These are phyloP conservation scores for Limnodromus scolopaceus DNA, from an alignment of 2,797 vertebrate species.

Conservation along the genomic window DNA sequence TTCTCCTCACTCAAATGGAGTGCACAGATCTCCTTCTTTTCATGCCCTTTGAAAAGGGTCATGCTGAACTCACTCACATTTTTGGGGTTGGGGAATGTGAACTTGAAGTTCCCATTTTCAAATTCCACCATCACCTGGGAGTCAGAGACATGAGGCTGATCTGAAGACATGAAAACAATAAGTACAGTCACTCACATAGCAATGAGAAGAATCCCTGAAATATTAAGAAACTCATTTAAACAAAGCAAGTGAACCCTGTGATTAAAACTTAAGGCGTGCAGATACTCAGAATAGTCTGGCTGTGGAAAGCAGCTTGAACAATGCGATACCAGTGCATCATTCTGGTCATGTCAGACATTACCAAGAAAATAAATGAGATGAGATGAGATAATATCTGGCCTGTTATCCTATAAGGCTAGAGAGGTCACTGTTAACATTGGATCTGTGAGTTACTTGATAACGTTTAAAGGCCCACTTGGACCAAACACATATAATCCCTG, in stretches of 20 bases:
- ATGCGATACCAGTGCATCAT: not conserved
- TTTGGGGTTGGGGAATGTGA: slow-evolving; percentile 69
- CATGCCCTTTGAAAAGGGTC: slow-evolving; percentile 65
- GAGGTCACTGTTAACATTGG: not conserved
- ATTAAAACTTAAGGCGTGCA: not conserved
- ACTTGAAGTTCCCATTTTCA: slow-evolving; percentile 61
- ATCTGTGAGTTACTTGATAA: not conserved
- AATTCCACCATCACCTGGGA: slow-evolving; percentile 50
- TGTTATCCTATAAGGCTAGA: not conserved
- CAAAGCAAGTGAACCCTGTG: not conserved
- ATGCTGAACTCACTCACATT: slow-evolving; percentile 70
- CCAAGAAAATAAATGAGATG: not conserved
- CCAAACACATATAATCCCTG: not conserved
- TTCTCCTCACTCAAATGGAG: slow-evolving; percentile 25
- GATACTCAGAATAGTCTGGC: not conserved
- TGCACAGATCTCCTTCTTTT: slow-evolving; percentile 62
- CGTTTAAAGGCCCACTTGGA: not conserved
- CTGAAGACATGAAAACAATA: slow-evolving; percentile 55
- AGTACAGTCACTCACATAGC: not conserved
- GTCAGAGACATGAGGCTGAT: slow-evolving; percentile 14
- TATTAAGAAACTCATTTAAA: not conserved
- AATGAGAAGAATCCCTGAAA: not conserved
- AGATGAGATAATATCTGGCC: not conserved
- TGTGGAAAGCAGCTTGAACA: not conserved
- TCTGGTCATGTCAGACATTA: not conserved